Evolutionary conservation across 2,113 vertebrate genomes (phyloP), one percentile per base, ranked within the genome.

Genomic region (Eublepharis macularius): DNA sequence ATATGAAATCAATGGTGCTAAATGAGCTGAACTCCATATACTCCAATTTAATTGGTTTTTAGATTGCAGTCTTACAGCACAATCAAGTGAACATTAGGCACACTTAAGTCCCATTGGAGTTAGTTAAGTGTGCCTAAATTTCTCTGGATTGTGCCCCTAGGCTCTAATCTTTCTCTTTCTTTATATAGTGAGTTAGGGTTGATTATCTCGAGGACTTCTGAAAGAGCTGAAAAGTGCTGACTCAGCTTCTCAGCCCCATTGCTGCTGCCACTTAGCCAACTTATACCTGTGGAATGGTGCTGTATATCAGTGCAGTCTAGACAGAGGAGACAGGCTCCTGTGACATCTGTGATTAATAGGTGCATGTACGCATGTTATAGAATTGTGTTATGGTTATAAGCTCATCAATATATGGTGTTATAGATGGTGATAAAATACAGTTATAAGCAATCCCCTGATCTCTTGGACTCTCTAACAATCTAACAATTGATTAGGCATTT

Each of bases 401-500:
- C 69, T 49, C 54, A 80, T 74, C 84, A 80, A 74, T 73, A 80
- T 43, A 74, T 47, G 70, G 81, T 57, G 68, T 43, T 57, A 73
- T 60, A 73, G 81, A 43, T 32, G n/a, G 26, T 83, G 60, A 75
- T 83, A 74, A 83, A 75, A 75, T 80, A 80, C 13, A 65, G 39
- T 65, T 73, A 74, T 73, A 65, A 80, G 41, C 77, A 74, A 65
- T 74, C n/a, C 43, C 54, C 34, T 80, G 76, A 63, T 74, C 76
- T 65, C 41, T 74, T 78, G 57, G 69, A 49, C n/a, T 60, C 24
- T 70, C 68, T 74, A 49, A 72, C 43, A 74, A 43, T 45, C 66
- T 79, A 70, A 69, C 19, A 36, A 86, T 86, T 86, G 84, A 86
- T 86, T 74, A 74, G 60, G 24, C 69, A 80, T 86, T 74, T 80